Evolutionary conservation across 2,113 vertebrate genomes (phyloP).

Genomic region (Pseudonaja textilis): DNA sequence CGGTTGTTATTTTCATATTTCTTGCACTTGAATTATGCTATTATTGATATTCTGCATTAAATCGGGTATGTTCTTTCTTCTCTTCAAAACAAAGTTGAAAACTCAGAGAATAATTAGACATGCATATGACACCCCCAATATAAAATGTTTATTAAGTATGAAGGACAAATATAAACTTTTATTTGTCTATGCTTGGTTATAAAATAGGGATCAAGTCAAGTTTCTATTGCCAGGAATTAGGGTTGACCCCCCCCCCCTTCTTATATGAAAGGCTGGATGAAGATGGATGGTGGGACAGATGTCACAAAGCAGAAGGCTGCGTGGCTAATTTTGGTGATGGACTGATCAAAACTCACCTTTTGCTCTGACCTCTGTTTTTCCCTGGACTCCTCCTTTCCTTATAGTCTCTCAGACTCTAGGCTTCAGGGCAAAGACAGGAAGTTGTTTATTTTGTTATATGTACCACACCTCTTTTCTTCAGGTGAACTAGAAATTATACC

Average conservation of each 20-base stretch:
- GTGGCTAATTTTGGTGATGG: background rate
- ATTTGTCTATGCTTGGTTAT: background rate
- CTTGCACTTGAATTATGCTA: background rate
- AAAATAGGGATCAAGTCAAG: background rate
- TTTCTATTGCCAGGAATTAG: background rate
- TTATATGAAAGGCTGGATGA: background rate
- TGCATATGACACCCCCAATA: background rate
- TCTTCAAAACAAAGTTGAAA: background rate
- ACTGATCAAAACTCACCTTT: background rate
- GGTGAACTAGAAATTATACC: background rate
- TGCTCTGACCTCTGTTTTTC: background rate
- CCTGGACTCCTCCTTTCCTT: background rate
- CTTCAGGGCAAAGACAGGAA: background rate
- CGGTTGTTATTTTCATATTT: background rate
- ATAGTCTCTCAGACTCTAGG: background rate
- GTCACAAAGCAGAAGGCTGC: background rate
- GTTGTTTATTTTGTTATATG: background rate
- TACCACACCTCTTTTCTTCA: constrained; percentile 16
- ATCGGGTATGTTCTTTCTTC: background rate
- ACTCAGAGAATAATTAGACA: background rate
- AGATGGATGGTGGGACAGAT: background rate
- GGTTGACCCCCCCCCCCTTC: background rate
- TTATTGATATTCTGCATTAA: background rate
- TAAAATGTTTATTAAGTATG: background rate
- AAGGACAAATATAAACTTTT: background rate